These are phyloP conservation scores for Ormyrus nitidulus DNA, from an alignment of 2,888 invertebrate species.

Conservation along the genomic window DNA sequence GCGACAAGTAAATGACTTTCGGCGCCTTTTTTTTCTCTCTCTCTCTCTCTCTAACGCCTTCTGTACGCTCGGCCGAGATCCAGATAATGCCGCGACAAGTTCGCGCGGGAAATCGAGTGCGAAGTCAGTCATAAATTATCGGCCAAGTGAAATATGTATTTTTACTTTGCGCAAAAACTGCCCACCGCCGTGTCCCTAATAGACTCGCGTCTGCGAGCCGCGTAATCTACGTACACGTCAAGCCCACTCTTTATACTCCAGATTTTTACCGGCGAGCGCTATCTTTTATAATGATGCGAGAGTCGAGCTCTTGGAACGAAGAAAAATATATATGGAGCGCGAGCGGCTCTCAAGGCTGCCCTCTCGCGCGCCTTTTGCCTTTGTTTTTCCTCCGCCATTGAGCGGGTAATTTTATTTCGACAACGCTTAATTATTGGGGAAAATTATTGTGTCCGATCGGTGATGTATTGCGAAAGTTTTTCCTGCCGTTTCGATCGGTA, in stretches of 20 bases:
- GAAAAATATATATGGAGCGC: constrained; percentile 13
- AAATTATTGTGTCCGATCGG: not conserved
- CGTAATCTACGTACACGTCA: constrained; percentile 33
- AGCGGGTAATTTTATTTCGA: constrained; percentile 19
- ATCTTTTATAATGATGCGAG: constrained; percentile 20
- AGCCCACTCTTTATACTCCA: constrained; percentile 26
- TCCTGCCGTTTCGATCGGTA: too few species aligned
- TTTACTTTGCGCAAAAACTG: not conserved
- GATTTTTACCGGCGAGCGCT: constrained; percentile 24
- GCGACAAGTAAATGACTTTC: constrained; percentile 41
- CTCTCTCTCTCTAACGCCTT: constrained; percentile 14
- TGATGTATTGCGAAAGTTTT: too few species aligned
- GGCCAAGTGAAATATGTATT: constrained; percentile 32
- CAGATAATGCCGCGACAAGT: not conserved
- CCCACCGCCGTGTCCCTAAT: constrained; percentile 34
- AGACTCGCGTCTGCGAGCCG: constrained; percentile 20
- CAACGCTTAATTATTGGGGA: constrained; percentile 11
- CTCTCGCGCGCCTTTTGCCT: not conserved
- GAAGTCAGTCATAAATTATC: constrained; percentile 42
- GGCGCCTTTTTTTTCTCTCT: constrained; percentile 13
- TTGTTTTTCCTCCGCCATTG: not conserved
- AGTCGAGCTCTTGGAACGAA: not conserved
- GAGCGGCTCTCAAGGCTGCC: constrained; percentile 2
- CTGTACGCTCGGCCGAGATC: not conserved
- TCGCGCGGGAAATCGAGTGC: not conserved